Percentiles rank a stretch among this genome's conserved stretches.
phyloP scores from a whole-genome alignment of 2,113 vertebrate species.

The Microcebus tavaratra region DNA sequence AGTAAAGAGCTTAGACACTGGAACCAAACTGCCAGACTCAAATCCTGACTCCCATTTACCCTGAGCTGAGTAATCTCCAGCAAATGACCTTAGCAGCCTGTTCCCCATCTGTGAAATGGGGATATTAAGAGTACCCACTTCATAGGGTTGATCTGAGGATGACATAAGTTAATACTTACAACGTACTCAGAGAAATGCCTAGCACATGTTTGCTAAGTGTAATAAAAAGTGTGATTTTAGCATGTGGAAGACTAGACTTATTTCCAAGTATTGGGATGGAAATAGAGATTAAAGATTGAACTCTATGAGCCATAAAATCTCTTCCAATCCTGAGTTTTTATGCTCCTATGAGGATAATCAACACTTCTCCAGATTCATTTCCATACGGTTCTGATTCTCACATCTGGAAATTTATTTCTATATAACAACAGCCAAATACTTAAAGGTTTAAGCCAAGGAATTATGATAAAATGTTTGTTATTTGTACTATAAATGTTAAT shows the following conservation, averaged over 20 bases:
- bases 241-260: neutral
- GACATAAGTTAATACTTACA: neutral
- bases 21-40: neutral
- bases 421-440: neutral
- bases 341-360: neutral
- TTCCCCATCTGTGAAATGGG: neutral
- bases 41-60: neutral
- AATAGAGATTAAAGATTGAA: constrained; percentile 34
- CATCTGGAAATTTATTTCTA: constrained; percentile 26
- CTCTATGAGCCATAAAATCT: neutral
- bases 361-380: neutral
- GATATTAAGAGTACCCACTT: neutral
- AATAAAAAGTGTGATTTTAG: neutral
- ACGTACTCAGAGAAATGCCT: neutral
- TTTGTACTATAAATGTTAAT: neutral
- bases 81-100: neutral
- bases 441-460: constrained; percentile 2
- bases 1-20: neutral
- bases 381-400: neutral
- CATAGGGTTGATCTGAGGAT: neutral
- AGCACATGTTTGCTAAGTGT: neutral
- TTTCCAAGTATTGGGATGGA: neutral
- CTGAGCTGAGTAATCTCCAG: neutral
- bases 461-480: neutral
- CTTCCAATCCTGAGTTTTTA: constrained; percentile 6